Percentiles rank a stretch among this genome's conserved stretches.
phyloP scores from a whole-genome alignment of 2,797 vertebrate genomes.

The Emydoidea blandingii region DNA sequence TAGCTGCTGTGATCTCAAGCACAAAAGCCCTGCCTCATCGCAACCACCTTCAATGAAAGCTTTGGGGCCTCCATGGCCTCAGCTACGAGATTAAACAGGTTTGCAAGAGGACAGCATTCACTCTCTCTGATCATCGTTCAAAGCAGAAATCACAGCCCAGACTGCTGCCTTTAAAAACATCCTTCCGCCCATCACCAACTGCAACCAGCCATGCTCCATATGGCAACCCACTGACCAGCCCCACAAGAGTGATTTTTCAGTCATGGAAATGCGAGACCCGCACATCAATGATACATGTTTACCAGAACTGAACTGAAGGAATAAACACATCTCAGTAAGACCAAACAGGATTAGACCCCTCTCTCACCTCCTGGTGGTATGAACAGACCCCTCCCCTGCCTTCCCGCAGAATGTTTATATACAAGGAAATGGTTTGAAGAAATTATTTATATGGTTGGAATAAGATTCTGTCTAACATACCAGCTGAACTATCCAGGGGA shows the following conservation, averaged over 20 bases:
- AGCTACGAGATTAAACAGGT: too few relatives aligned
- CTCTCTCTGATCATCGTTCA: background rate
- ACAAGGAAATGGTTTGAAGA: too few relatives aligned
- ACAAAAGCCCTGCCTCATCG: background rate
- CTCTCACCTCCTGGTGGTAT: background rate
- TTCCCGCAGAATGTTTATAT: too few relatives aligned
- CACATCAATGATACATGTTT: background rate
- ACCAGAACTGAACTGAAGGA: background rate
- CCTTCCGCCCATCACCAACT: background rate
- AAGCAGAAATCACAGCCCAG: background rate
- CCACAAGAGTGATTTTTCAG: background rate
- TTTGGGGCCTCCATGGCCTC: background rate
- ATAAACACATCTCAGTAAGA: background rate
- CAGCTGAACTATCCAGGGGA: background rate
- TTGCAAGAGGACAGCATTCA: background rate
- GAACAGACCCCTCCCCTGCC: background rate
- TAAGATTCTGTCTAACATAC: background rate
- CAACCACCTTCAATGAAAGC: background rate
- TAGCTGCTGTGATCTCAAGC: background rate
- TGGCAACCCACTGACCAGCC: background rate
- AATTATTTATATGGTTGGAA: background rate
- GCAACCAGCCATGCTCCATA: background rate
- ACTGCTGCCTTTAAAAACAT: background rate
- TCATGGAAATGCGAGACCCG: background rate
- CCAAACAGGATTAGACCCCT: background rate